These are phyloP conservation scores for Malthinus flaveolus DNA, from an alignment of 2,888 invertebrate species.

Conservation along the genomic window DNA sequence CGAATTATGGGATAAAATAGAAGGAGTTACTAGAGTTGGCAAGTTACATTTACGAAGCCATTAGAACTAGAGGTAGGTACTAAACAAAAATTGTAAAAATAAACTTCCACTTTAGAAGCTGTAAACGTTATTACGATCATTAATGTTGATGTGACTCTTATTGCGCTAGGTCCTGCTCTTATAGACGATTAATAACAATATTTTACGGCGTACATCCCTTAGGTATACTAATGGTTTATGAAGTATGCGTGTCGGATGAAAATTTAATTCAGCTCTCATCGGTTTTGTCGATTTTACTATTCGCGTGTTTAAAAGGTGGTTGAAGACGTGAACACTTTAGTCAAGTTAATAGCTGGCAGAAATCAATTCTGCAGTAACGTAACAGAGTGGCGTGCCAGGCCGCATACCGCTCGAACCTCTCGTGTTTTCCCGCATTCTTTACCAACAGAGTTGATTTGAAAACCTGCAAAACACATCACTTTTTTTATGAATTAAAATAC, in stretches of 20 bases:
- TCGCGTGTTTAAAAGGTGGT: constrained; percentile 45
- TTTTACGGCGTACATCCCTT: constrained; percentile 12
- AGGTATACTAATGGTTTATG: constrained; percentile 20
- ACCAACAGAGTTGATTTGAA: constrained; percentile 27
- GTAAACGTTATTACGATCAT: constrained; percentile 16
- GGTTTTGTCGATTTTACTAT: constrained; percentile 34
- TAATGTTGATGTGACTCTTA: constrained; percentile 15
- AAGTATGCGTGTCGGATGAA: constrained; percentile 37
- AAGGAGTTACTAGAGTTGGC: too few relatives aligned
- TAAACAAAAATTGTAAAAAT: constrained; percentile 17
- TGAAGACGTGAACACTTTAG: constrained; percentile 48
- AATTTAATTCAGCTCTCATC: constrained; percentile 41
- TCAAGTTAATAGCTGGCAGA: constrained; percentile 49
- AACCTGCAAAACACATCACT: constrained; percentile 23
- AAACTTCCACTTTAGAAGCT: constrained; percentile 12
- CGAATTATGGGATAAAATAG: too few relatives aligned
- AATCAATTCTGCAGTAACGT: constrained; percentile 48
- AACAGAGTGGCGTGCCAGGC: constrained; percentile 45
- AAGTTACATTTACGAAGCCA: neutral
- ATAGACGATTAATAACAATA: constrained; percentile 21
- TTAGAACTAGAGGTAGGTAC: neutral
- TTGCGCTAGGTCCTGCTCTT: constrained; percentile 14
- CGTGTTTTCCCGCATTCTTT: constrained; percentile 30
- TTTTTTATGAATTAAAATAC: constrained; percentile 11
- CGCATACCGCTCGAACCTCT: constrained; percentile 33